A percentile compares a stretch with the other conserved stretches of the same genome.
Evolutionary conservation across 2,888 invertebrate species (phyloP).

Genomic region (Nomada fucata): DNA sequence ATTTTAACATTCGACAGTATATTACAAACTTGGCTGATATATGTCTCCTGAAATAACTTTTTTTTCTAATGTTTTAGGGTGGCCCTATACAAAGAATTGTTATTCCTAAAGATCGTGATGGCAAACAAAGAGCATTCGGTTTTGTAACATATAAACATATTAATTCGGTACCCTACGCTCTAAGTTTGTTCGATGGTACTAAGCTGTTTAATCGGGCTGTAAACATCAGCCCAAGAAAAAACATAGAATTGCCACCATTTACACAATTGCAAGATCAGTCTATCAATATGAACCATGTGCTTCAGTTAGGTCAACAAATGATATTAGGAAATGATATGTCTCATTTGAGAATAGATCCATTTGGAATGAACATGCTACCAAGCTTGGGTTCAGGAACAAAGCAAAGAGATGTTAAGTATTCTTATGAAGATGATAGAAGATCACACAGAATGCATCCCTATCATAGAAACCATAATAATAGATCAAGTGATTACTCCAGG

Average conservation of each 20-base stretch:
- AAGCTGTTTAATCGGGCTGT: slow-evolving; percentile 87
- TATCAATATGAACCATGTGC: slow-evolving; percentile 62
- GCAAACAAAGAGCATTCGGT: slow-evolving; percentile 89
- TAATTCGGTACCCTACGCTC: slow-evolving; percentile 91
- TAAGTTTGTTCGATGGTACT: slow-evolving; percentile 90
- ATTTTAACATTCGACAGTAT: background rate
- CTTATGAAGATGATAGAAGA: slow-evolving; percentile 67
- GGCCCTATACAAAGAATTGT: slow-evolving; percentile 92
- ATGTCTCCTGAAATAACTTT: background rate
- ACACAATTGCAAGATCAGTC: slow-evolving; percentile 44
- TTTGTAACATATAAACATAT: slow-evolving; percentile 92
- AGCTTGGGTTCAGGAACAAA: slow-evolving; percentile 62
- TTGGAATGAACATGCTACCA: slow-evolving; percentile 58
- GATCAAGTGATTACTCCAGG: slow-evolving; percentile 59
- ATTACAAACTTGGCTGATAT: background rate
- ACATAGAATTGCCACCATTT: slow-evolving; percentile 29
- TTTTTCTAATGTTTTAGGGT: slow-evolving; percentile 85
- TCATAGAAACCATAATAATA: slow-evolving; percentile 62
- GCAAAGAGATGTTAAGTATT: slow-evolving; percentile 56
- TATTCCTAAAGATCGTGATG: slow-evolving; percentile 91
- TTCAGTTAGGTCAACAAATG: slow-evolving; percentile 76
- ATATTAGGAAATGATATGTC: slow-evolving; percentile 66
- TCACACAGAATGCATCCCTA: slow-evolving; percentile 70
- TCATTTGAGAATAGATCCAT: slow-evolving; percentile 51
- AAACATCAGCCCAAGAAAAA: slow-evolving; percentile 72